Evolutionary conservation across 2,797 vertebrate genomes (phyloP), one percentile per base, ranked within the genome.

Genomic region (Melanitta fusca): DNA sequence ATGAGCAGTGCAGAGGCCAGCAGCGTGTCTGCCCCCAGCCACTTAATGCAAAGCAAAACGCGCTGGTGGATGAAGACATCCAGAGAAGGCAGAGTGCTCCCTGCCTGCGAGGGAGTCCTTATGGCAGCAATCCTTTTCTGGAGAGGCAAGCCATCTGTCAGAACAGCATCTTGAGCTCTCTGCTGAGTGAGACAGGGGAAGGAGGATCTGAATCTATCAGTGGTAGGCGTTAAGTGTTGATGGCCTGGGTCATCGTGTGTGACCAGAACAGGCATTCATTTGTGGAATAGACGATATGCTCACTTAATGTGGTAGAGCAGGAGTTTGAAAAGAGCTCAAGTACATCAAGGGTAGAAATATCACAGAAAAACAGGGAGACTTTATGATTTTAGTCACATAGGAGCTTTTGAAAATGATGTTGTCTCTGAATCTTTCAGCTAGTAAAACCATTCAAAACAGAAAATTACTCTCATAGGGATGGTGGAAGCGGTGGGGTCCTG

Each of bases 391-490:
- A 73, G 27, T 73, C 10, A 22, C 34, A 3, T 49, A 6, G 34
- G 64, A 81, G 12, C 64, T 94, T 92, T 89, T 79, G 88, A 91
- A 73, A 82, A 66, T 38, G 4, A 17, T 6, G 2, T 14, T 84
- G 19, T 53, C 51, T 90, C 85, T 80, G 80, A 84, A 85, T 38
- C 30, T 84, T 57, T 70, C 3, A 8, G 66, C 43, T 85, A 28
- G 51, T 51, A 12, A 25, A 91, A 43, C 39, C 14, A 39, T 36
- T 89, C 28, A 64, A 80, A 88, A 70, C 73, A 88, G 91, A 70
- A 65, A 51, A 56, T 28, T 20, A 1, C 14, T 80, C 54, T 83
- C 43, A 9, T 18, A 69, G 78, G 0, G 2, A 34, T 22, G 62
- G 73, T 13, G 12, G 12, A 53, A 60, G 62, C 13, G 38, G 17